Conservation (phyloP, 2,113 vertebrate genomes). For the Anser brachyrhynchus region DNA sequence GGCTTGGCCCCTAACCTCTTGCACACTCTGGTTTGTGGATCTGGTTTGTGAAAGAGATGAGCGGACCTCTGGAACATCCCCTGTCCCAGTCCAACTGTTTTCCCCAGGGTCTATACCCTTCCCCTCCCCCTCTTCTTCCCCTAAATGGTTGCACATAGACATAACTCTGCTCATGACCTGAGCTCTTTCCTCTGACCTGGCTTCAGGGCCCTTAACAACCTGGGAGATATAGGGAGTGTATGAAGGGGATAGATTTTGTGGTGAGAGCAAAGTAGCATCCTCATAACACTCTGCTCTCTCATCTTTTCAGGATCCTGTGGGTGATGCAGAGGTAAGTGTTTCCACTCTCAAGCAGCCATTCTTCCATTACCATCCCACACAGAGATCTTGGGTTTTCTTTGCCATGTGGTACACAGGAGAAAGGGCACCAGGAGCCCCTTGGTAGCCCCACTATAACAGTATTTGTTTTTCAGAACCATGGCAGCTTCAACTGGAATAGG, state of each 20-base stretch:
- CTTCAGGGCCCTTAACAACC: neutral
- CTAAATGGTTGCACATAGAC: neutral
- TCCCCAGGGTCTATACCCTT: neutral
- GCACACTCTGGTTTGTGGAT: neutral
- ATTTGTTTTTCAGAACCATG: neutral
- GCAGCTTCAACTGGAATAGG: neutral
- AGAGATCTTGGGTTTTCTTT: neutral
- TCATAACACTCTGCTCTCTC: neutral
- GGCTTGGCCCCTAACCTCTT: neutral
- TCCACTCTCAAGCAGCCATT: neutral
- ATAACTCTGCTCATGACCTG: neutral
- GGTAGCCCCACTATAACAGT: neutral
- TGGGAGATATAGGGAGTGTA: neutral
- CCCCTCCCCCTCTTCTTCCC: neutral
- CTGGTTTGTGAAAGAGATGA: neutral
- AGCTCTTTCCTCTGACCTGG: neutral
- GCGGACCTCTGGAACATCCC: neutral
- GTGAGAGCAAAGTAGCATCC: neutral
- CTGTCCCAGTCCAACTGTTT: neutral
- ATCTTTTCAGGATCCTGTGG: neutral
- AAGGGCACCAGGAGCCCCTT: neutral
- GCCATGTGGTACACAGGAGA: neutral
- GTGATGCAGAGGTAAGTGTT: neutral
- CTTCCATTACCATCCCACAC: neutral
- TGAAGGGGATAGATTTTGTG: neutral